A percentile compares a stretch with the other conserved stretches of the same genome.
Evolutionary conservation across 2,888 invertebrate genomes (phyloP).

Genomic region (Dusona sp.): DNA sequence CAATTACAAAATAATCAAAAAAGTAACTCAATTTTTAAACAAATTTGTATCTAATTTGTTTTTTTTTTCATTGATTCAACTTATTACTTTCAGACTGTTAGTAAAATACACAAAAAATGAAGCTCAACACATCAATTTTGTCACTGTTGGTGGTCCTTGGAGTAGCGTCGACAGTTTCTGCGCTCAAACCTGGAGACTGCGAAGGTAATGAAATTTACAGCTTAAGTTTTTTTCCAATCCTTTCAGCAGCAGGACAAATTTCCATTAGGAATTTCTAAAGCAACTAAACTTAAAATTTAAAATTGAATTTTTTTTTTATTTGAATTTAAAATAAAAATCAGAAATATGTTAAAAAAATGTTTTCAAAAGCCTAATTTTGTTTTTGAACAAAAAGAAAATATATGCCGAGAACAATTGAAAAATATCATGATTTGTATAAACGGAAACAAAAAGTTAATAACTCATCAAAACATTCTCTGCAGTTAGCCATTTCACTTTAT

Average conservation of each 20-base stretch:
- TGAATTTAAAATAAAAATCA: too few relatives aligned
- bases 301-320: too few relatives aligned
- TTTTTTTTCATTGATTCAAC: neutral
- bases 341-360: too few relatives aligned
- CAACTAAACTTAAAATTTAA: neutral
- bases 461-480: too few relatives aligned
- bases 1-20: neutral
- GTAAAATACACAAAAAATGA: slow-evolving; percentile 69
- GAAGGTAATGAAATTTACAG: slow-evolving; percentile 87
- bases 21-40: neutral
- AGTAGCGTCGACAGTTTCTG: slow-evolving; percentile 84
- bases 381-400: too few relatives aligned
- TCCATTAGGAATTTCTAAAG: neutral
- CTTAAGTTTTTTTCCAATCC: slow-evolving; percentile 27
- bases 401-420: too few relatives aligned
- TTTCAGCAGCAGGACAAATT: neutral
- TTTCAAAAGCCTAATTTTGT: too few relatives aligned
- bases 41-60: neutral
- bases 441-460: too few relatives aligned
- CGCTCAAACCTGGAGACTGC: slow-evolving; percentile 92
- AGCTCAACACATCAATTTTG: slow-evolving; percentile 79
- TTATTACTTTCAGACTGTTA: slow-evolving; percentile 60
- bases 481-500: too few relatives aligned
- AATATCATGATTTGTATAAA: too few relatives aligned
- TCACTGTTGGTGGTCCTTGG: slow-evolving; percentile 83